Percentiles rank a stretch among this genome's conserved stretches.
Conservation (phyloP, 2,888 invertebrate species). For the Cerastis leucographa region DNA sequence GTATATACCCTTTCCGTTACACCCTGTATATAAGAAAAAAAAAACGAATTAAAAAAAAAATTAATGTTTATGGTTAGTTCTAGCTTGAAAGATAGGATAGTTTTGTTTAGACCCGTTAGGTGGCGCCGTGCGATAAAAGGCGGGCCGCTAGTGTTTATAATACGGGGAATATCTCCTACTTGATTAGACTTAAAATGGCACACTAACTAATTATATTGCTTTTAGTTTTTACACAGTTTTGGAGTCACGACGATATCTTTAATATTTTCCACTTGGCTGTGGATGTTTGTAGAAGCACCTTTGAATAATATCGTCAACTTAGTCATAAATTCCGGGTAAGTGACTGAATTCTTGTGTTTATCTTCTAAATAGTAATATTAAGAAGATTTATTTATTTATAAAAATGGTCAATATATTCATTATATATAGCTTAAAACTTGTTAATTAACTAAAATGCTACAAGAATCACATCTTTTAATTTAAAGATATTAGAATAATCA, state of each 20-base stretch:
- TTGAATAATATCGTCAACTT: slow-evolving; percentile 43
- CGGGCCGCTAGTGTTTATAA: too few species aligned
- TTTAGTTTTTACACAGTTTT: slow-evolving; percentile 17
- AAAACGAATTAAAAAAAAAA: too few species aligned
- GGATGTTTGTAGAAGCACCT: slow-evolving; percentile 53
- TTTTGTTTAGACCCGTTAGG: too few species aligned
- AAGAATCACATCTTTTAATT: background rate
- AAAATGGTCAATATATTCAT: background rate
- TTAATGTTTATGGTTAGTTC: too few species aligned
- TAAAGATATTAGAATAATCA: background rate
- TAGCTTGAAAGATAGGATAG: too few species aligned
- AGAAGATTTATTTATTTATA: background rate
- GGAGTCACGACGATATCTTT: slow-evolving; percentile 25
- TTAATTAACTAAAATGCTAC: background rate
- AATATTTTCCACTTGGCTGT: slow-evolving; percentile 6
- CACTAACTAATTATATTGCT: background rate
- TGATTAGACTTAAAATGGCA: background rate
- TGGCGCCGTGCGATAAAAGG: too few species aligned
- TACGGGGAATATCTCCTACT: too few species aligned
- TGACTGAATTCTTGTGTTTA: background rate
- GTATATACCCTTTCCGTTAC: too few species aligned
- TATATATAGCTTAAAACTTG: background rate
- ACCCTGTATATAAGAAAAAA: too few species aligned
- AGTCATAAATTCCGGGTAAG: slow-evolving; percentile 38
- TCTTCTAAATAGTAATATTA: background rate